Percentiles rank a stretch among this genome's conserved stretches.
These are phyloP conservation scores for Ennomos quercinarius DNA, from an alignment of 2,888 invertebrate genomes.

Conservation along the genomic window DNA sequence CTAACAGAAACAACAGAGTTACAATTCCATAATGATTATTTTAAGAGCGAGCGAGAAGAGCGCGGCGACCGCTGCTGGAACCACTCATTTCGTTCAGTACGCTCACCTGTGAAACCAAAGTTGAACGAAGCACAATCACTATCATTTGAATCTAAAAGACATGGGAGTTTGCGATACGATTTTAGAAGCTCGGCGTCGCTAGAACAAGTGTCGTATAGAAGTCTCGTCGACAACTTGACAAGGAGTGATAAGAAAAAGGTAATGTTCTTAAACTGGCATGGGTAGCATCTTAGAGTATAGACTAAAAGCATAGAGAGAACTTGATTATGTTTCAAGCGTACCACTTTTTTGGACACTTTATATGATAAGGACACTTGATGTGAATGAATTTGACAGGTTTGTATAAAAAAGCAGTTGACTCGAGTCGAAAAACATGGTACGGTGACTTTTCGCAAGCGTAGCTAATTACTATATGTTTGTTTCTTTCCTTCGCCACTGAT, in stretches of 20 bases:
- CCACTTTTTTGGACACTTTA: too few species aligned
- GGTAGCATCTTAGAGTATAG: too few species aligned
- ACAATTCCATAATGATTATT: constrained; percentile 74
- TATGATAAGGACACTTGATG: too few species aligned
- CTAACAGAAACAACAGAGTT: constrained; percentile 53
- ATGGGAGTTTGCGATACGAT: constrained; percentile 61
- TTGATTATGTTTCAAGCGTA: too few species aligned
- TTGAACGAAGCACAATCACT: constrained; percentile 56
- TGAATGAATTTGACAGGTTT: too few species aligned
- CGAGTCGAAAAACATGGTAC: too few species aligned
- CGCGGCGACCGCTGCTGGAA: constrained; percentile 54
- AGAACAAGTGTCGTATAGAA: constrained; percentile 68
- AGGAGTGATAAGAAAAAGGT: constrained; percentile 65
- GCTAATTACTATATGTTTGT: too few species aligned
- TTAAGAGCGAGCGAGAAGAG: constrained; percentile 62
- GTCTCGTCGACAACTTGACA: constrained; percentile 61
- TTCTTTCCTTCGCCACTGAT: too few species aligned
- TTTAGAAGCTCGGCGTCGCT: constrained; percentile 66
- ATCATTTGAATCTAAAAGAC: constrained; percentile 62
- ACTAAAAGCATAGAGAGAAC: too few species aligned
- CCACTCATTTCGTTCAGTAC: constrained; percentile 66
- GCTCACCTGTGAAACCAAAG: constrained; percentile 52
- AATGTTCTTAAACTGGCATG: constrained; percentile 16
- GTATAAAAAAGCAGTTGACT: too few species aligned
- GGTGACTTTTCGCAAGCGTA: too few species aligned